Percentiles rank a stretch among this genome's conserved stretches.
Conservation (phyloP, 2,797 vertebrate genomes). For the Crypturellus tataupa region DNA sequence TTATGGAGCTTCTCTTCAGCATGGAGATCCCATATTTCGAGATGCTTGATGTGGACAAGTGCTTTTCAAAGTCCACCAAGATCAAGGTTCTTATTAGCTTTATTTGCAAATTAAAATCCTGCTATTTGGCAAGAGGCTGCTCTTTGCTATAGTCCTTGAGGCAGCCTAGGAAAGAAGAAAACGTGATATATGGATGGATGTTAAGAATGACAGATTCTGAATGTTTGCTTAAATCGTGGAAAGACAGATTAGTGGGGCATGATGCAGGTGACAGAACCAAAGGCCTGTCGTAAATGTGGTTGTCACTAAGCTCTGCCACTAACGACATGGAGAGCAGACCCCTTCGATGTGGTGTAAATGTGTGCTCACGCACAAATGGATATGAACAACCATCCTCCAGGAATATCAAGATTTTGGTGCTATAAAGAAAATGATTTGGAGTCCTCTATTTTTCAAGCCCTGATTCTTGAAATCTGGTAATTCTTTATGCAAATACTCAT, state of each 20-base stretch:
- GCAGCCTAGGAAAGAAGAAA: background rate
- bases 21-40: background rate
- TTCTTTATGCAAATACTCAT: background rate
- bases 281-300: background rate
- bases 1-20: background rate
- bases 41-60: background rate
- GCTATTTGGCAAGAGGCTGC: background rate
- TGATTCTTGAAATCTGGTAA: background rate
- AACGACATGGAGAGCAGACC: background rate
- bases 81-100: background rate
- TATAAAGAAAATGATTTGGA: background rate
- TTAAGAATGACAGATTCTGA: background rate
- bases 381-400: background rate
- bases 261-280: background rate
- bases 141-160: background rate
- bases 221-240: background rate
- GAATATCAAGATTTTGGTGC: background rate
- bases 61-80: background rate
- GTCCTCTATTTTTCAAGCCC: background rate
- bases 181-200: background rate
- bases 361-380: background rate
- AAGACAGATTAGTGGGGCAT: background rate
- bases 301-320: background rate
- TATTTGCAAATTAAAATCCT: background rate
- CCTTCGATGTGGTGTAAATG: background rate